Percentiles rank a stretch among this genome's conserved stretches.
phyloP scores from a whole-genome alignment of 2,797 vertebrate genomes.

The Bryconaethiops microstoma region DNA sequence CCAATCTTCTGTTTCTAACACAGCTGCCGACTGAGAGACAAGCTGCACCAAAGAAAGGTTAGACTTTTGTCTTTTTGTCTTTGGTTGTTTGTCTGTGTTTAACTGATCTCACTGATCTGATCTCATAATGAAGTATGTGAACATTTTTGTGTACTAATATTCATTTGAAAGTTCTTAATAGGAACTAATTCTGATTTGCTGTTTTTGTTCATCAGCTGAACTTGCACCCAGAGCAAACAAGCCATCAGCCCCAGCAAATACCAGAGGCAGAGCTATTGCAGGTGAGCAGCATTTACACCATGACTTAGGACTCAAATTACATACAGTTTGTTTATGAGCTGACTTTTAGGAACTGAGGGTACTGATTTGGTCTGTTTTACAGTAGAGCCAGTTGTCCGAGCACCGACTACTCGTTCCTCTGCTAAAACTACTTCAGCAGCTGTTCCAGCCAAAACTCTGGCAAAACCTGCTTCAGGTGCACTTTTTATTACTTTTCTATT shows the following conservation, averaged over 20 bases:
- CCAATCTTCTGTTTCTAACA: constrained; percentile 3
- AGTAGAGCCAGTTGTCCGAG: constrained; percentile 57
- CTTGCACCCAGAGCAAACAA: constrained; percentile 42
- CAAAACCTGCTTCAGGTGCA: constrained; percentile 64
- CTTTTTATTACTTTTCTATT: neutral
- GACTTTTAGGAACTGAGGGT: constrained; percentile 1
- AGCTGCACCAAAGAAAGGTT: constrained; percentile 56
- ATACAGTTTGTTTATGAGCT: neutral
- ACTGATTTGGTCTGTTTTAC: constrained; percentile 29
- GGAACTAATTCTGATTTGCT: neutral
- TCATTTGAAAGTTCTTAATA: neutral
- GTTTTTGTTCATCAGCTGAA: constrained; percentile 37
- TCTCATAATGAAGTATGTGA: neutral
- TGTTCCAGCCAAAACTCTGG: constrained; percentile 32
- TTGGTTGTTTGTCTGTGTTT: neutral
- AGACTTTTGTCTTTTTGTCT: neutral
- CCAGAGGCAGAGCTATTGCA: constrained; percentile 43
- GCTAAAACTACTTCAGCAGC: constrained; percentile 56
- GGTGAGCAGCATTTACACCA: constrained; percentile 58
- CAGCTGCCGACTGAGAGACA: constrained; percentile 42
- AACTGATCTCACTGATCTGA: neutral
- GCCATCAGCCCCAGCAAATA: neutral
- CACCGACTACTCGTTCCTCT: constrained; percentile 62
- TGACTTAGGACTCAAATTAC: no score
- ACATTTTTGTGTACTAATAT: neutral